A percentile compares a stretch with the other conserved stretches of the same genome.
Evolutionary conservation across 2,888 invertebrate genomes (phyloP).

Genomic region (Synergus umbraculus): DNA sequence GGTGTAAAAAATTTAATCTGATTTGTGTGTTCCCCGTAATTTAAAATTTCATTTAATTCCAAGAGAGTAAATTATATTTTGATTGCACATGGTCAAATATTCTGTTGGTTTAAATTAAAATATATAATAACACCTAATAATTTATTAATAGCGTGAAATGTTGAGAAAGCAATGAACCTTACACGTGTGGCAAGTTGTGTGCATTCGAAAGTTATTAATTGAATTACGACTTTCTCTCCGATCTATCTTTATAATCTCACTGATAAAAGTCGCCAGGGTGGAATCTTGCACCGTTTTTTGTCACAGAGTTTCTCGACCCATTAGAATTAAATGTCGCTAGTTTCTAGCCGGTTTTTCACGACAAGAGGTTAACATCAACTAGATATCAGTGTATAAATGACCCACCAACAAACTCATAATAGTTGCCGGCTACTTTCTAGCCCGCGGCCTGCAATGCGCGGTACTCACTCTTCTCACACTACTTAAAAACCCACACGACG

Average conservation of each 20-base stretch:
- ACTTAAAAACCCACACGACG: neutral
- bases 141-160: neutral
- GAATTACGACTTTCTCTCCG: slow-evolving; percentile 20
- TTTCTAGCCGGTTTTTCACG: slow-evolving; percentile 8
- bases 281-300: slow-evolving; percentile 22
- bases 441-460: slow-evolving; percentile 61
- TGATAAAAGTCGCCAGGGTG: slow-evolving; percentile 15
- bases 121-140: neutral
- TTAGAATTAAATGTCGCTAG: slow-evolving; percentile 27
- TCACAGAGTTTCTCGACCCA: slow-evolving; percentile 25
- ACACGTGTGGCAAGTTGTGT: neutral
- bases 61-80: no score
- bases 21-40: neutral
- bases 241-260: slow-evolving; percentile 4
- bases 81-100: no score
- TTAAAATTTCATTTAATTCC: neutral
- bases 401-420: slow-evolving; percentile 56
- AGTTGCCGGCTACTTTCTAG: slow-evolving; percentile 69
- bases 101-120: no score
- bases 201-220: slow-evolving; percentile 30
- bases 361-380: slow-evolving; percentile 7
- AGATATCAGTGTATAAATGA: slow-evolving; percentile 12
- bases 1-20: neutral
- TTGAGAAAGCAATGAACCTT: neutral
- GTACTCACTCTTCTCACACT: slow-evolving; percentile 43